phyloP scores from a whole-genome alignment of 2,888 invertebrate species.

The Phaonia tiefii region DNA sequence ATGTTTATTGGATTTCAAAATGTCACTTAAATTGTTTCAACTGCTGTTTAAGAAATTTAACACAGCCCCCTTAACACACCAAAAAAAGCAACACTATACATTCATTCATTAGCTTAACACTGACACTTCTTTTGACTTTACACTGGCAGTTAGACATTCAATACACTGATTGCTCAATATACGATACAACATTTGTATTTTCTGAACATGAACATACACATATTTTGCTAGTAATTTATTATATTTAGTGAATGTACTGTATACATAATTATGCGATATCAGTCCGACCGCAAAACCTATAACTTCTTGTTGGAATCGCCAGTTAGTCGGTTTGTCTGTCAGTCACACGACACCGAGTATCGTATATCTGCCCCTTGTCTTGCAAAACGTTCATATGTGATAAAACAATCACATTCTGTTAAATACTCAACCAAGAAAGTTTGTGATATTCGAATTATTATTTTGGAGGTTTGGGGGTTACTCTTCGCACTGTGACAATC shows the following conservation, averaged over 20 bases:
- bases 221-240: constrained; percentile 77
- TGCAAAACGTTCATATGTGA: constrained; percentile 1
- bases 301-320: too few species aligned
- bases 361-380: neutral
- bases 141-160: constrained; percentile 29
- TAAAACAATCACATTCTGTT: constrained; percentile 5
- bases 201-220: constrained; percentile 57
- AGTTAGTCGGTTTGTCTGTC: too few species aligned
- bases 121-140: constrained; percentile 59
- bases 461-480: constrained; percentile 28
- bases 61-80: too few species aligned
- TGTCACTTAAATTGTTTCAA: constrained; percentile 19
- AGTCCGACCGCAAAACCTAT: neutral
- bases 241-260: constrained; percentile 74
- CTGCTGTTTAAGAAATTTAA: neutral
- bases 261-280: constrained; percentile 73
- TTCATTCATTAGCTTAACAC: constrained; percentile 54
- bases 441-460: constrained; percentile 61
- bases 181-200: constrained; percentile 40
- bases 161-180: neutral
- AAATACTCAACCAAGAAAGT: constrained; percentile 17
- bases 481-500: constrained; percentile 36
- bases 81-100: constrained; percentile 15
- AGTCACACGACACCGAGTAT: too few species aligned
- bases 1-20: constrained; percentile 23